Evolutionary conservation across 35 echinoderm and acorn worm genomes (phyloP).

Genomic region (Diadema setosum): DNA sequence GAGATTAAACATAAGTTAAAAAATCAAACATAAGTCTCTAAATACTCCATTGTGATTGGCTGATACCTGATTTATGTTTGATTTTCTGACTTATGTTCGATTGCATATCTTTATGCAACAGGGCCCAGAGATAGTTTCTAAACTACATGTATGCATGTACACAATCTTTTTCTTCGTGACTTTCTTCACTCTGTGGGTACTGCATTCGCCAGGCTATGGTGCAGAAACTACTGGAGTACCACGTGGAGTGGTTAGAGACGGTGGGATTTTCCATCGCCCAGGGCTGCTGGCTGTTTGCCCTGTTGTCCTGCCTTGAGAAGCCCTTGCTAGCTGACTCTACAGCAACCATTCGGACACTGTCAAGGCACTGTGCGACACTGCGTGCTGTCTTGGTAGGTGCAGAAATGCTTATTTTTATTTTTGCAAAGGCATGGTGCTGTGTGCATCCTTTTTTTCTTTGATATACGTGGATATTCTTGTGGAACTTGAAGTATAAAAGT

Average conservation of each 20-base stretch:
- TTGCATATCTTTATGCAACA: too few species aligned
- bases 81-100: too few species aligned
- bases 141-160: too few species aligned
- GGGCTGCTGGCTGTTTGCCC: slow-evolving; percentile 92
- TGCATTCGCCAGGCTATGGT: slow-evolving; percentile 76
- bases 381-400: slow-evolving; percentile 74
- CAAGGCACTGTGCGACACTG: slow-evolving; percentile 66
- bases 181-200: too few species aligned
- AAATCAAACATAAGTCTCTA: too few species aligned
- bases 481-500: neutral
- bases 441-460: neutral
- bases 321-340: slow-evolving; percentile 70
- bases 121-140: too few species aligned
- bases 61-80: too few species aligned
- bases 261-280: slow-evolving; percentile 81
- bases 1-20: too few species aligned
- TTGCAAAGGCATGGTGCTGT: too few species aligned
- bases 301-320: slow-evolving; percentile 85
- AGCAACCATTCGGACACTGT: slow-evolving; percentile 60
- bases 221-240: slow-evolving; percentile 77
- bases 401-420: too few species aligned
- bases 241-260: slow-evolving; percentile 70
- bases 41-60: too few species aligned
- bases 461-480: neutral
- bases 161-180: too few species aligned